phyloP scores from a whole-genome alignment of 2,888 invertebrate species.

The Colletes collaris region DNA sequence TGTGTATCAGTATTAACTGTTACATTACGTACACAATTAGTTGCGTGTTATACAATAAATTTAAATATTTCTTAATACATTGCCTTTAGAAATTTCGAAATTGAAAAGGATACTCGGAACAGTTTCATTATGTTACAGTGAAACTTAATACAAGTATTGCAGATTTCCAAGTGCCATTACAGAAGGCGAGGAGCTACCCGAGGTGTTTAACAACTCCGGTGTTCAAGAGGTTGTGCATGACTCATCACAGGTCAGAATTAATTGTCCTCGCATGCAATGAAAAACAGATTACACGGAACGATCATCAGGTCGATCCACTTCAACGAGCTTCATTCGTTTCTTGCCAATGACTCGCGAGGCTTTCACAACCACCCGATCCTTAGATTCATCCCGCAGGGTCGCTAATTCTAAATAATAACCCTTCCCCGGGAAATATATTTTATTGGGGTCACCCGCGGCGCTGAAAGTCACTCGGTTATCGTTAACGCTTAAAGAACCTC shows the following conservation, averaged over 20 bases:
- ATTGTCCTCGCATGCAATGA: slow-evolving; percentile 2
- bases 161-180: no score
- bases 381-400: slow-evolving; percentile 27
- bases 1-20: no score
- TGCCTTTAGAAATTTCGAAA: no score
- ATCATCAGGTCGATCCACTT: slow-evolving; percentile 15
- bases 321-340: slow-evolving; percentile 14
- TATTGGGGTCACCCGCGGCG: slow-evolving; percentile 46
- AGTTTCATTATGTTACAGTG: no score
- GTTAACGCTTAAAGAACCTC: slow-evolving; percentile 48
- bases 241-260: background rate
- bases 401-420: slow-evolving; percentile 40
- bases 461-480: slow-evolving; percentile 57
- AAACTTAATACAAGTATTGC: no score
- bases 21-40: no score
- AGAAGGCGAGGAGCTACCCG: no score
- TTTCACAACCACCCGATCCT: slow-evolving; percentile 17
- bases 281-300: slow-evolving; percentile 20
- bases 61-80: no score
- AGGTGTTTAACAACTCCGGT: no score
- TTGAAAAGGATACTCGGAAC: no score
- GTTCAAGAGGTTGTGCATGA: background rate
- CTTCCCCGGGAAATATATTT: slow-evolving; percentile 37
- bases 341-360: slow-evolving; percentile 9
- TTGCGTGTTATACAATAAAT: no score